Conservation (phyloP, 1,140 invertebrate species). For the Liolophura sinensis region DNA sequence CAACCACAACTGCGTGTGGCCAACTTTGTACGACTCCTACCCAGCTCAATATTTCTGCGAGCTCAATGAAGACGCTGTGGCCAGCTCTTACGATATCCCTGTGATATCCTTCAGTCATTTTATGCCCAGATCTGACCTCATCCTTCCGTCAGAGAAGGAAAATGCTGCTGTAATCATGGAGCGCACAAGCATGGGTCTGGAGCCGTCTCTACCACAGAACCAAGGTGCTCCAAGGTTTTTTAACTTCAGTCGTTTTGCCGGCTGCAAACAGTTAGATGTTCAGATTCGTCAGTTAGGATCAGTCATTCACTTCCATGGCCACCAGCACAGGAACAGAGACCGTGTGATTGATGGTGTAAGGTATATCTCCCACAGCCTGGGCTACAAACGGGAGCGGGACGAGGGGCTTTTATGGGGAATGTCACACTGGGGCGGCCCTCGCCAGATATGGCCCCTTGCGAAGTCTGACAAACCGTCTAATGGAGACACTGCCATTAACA, state of each 20-base stretch:
- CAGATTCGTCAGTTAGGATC: constrained; percentile 16
- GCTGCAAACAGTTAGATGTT: constrained; percentile 15
- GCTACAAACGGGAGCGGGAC: constrained; percentile 13
- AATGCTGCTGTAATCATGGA: constrained; percentile 2
- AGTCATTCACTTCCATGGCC: constrained; percentile 21
- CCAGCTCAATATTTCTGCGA: constrained; percentile 17
- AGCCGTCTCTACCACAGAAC: not conserved
- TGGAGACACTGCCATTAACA: too few species aligned
- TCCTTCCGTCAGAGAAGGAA: constrained; percentile 6
- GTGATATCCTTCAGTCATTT: constrained; percentile 26
- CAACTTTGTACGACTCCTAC: not conserved
- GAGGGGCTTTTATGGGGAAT: constrained; percentile 23
- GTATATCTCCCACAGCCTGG: constrained; percentile 26
- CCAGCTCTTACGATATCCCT: constrained; percentile 10
- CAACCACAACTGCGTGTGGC: constrained; percentile 23
- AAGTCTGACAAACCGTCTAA: too few species aligned
- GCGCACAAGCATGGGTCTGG: constrained; percentile 10
- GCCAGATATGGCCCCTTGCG: constrained; percentile 15
- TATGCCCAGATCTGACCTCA: constrained; percentile 16
- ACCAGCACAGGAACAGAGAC: constrained; percentile 25
- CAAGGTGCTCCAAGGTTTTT: constrained; percentile 8
- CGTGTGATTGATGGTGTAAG: constrained; percentile 16
- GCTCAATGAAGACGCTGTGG: constrained; percentile 7
- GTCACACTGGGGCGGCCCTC: constrained; percentile 16
- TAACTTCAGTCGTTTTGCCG: constrained; percentile 24